These are phyloP conservation scores for Xenopus borealis DNA, from an alignment of 2,113 vertebrate species.

Conservation along the genomic window DNA sequence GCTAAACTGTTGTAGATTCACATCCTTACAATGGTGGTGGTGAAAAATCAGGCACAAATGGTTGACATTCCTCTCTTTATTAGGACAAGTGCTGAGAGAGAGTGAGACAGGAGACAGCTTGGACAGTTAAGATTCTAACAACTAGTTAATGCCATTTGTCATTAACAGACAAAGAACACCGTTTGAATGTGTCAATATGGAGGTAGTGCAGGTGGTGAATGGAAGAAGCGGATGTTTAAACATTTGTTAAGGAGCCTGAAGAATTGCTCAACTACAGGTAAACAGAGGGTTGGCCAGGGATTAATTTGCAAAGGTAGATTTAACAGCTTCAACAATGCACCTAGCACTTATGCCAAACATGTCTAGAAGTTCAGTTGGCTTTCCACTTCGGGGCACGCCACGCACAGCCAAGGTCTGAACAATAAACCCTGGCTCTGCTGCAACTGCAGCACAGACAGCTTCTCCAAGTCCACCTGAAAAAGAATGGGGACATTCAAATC, in stretches of 20 bases:
- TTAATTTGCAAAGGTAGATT: constrained; percentile 67
- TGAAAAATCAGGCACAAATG: too few species aligned
- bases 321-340: constrained; percentile 70
- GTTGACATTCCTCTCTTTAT: too few species aligned
- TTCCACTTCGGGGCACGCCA: constrained; percentile 72
- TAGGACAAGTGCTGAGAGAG: too few species aligned
- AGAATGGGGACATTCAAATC: neutral
- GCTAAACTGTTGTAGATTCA: too few species aligned
- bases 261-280: too few species aligned
- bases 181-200: neutral
- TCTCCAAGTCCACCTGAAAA: constrained; percentile 79
- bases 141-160: constrained; percentile 7
- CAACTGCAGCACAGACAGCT: constrained; percentile 73
- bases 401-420: constrained; percentile 73
- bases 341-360: constrained; percentile 76
- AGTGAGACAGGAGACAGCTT: neutral
- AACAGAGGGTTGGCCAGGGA: too few species aligned
- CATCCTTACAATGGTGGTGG: too few species aligned
- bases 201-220: constrained; percentile 8
- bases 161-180: neutral
- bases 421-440: constrained; percentile 67
- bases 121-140: neutral
- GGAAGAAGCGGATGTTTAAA: neutral
- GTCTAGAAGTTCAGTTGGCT: constrained; percentile 74
- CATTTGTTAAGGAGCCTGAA: neutral